Evolutionary conservation across 37 sponge, comb jelly and placozoan species (phyloP), one percentile per base, ranked within the genome.

Genomic region (Aplysina aerophoba): DNA sequence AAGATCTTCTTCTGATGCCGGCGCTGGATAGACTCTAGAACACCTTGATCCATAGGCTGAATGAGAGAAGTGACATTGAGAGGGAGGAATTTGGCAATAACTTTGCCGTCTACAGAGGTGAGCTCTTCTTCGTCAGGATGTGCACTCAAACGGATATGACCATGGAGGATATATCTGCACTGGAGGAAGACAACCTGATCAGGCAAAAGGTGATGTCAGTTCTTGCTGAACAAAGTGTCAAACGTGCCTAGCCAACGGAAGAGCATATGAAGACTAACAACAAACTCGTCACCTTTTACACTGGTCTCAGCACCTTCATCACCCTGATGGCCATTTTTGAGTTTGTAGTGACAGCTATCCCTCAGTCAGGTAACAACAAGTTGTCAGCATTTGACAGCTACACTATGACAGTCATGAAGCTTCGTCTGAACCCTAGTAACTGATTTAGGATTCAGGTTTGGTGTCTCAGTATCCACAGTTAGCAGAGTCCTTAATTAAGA

Each of bases 321-420:
- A 78, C 69, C 12, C 64, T 88, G 28, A 83, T 79, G 80, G 55
- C 84, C 24, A 30, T 78, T 22, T 88, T 62, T 63, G 24, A 64
- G n/a, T 78, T 83, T 31, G 63, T 8, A 62, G 63, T 62, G n/a
- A 27, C 12, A 27, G 63, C 63, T 62, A 3, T 62, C 4, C 63
- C 63, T 25, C 63, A 62, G 63, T 62, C 63, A 62, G 63, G 4
- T 3, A 62, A 62, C 63, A 62, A 62, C 63, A 62, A 62, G 11
- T 4, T 62, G n/a, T 62, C 63, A 62, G 63, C 63, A 22, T 3
- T 62, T 62, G 63, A 62, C 25, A 25, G 63, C 63, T 62, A 62
- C 25, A 25, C 80, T 1, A 19, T 88, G 31, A 81, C 82, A 0
- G 40, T 89, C 28, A 89, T 89, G 89, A 89, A 88, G 79, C 78